Conservation (phyloP, 2,113 vertebrate species). For the Suricata suricatta region DNA sequence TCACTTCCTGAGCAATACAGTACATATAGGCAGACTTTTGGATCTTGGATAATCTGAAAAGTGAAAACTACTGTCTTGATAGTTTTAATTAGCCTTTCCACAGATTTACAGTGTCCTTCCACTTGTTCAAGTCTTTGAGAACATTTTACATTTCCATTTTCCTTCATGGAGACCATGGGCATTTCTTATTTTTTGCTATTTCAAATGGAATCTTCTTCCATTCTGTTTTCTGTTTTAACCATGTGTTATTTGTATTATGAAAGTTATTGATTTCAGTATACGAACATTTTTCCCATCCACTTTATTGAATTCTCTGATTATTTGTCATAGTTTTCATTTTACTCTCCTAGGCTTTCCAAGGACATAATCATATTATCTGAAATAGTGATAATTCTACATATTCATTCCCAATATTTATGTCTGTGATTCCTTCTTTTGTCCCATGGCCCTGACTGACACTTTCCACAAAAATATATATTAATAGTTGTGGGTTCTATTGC, state of each 20-base stretch:
- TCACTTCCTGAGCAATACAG: neutral
- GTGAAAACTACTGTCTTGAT: neutral
- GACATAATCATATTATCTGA: neutral
- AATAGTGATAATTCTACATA: neutral
- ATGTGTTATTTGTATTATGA: neutral
- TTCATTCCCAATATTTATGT: neutral
- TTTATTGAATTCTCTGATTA: constrained; percentile 25
- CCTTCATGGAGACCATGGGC: neutral
- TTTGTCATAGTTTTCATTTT: constrained; percentile 39
- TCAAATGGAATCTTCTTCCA: neutral
- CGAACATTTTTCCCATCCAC: neutral
- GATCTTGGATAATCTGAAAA: neutral
- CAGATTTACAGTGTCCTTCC: neutral
- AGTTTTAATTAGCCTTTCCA: constrained; percentile 4
- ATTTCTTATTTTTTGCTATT: neutral
- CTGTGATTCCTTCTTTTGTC: neutral
- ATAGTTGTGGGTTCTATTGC: neutral
- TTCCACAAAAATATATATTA: neutral
- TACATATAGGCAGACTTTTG: neutral
- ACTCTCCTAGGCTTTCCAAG: neutral
- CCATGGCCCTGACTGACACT: neutral
- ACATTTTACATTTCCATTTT: neutral
- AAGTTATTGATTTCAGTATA: constrained; percentile 13
- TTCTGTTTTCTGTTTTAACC: neutral
- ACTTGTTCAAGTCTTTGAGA: neutral